Conservation (phyloP, 2,113 vertebrate species). For the Pseudonaja textilis region DNA sequence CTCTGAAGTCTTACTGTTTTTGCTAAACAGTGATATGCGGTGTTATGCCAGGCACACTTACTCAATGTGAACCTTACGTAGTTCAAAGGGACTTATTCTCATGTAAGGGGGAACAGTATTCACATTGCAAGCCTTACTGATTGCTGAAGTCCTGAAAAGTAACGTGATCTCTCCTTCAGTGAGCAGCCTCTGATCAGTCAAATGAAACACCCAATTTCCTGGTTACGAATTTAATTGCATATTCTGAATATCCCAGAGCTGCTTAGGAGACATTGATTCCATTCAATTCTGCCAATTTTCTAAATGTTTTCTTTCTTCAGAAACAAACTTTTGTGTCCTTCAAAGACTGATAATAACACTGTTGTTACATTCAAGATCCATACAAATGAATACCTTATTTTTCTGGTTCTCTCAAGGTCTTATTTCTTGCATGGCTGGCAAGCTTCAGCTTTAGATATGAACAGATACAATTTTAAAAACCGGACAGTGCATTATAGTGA, state of each 20-base stretch:
- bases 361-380: conserved; percentile 30
- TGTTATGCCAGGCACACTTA: not conserved
- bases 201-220: conserved; percentile 58
- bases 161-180: conserved; percentile 49
- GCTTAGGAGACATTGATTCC: conserved; percentile 39
- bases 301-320: conserved; percentile 29
- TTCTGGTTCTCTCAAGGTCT: conserved; percentile 39
- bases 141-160: conserved; percentile 56
- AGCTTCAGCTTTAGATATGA: conserved; percentile 25
- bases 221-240: conserved; percentile 52
- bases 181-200: conserved; percentile 60
- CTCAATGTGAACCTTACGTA: not conserved
- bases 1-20: conserved; percentile 4
- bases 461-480: conserved; percentile 26
- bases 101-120: not conserved
- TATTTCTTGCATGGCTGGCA: conserved; percentile 35
- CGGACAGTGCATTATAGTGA: conserved; percentile 39
- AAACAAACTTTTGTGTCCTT: conserved; percentile 30
- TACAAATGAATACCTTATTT: conserved; percentile 47
- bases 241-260: conserved; percentile 40
- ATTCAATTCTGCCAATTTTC: conserved; percentile 27
- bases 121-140: conserved; percentile 16
- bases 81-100: not conserved
- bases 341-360: conserved; percentile 23
- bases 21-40: conserved; percentile 17